Evolutionary conservation across 1,140 invertebrate genomes (phyloP), one percentile per base, ranked within the genome.

Genomic region (Trachymyrmex septentrionalis): DNA sequence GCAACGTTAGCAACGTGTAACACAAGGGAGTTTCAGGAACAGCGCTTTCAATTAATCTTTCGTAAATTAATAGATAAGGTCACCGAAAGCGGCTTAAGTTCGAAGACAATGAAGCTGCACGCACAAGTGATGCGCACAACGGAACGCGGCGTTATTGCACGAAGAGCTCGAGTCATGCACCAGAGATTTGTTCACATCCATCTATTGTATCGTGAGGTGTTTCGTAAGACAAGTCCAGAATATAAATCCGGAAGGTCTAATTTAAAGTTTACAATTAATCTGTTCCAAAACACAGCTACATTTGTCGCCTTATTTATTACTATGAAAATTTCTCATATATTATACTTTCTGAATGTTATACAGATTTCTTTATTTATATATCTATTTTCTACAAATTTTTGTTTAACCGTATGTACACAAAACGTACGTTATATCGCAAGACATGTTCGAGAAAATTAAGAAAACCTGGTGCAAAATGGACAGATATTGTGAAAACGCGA

Each of bases 31-130:
- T 69, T 53, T 27, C 69, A 24, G 50, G 14, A 38, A 50, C 53
- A 34, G 63, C 53, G 73, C 73, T 53, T 80, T 67, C 80, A 73
- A 88, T 88, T 87, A 86, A 87, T 87, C 77, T 82, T 81, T 66
- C 78, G 76, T 71, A 82, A 88, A 88, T 88, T 82, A 88, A 87
- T 75, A 86, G 86, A 76, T 73, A 53, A 73, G 30, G 77, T 88
- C 76, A 88, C 85, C 69, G 85, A 73, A 86, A 86, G 27, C 73
- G 34, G 76, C 69, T 88, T 75, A 48, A 61, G 21, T 61, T 80
- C 76, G 61, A 50, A 67, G 64, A 69, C 75, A 67, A 69, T 61
- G 55, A 80, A 80, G 80, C 80, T 84, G 75, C 76, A 67, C 64
- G 85, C 64, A 50, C 21, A 66, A 50, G 64, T 69, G 76, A 86